These are phyloP conservation scores for Delia radicum DNA, from an alignment of 1,140 invertebrate species.

Conservation along the genomic window DNA sequence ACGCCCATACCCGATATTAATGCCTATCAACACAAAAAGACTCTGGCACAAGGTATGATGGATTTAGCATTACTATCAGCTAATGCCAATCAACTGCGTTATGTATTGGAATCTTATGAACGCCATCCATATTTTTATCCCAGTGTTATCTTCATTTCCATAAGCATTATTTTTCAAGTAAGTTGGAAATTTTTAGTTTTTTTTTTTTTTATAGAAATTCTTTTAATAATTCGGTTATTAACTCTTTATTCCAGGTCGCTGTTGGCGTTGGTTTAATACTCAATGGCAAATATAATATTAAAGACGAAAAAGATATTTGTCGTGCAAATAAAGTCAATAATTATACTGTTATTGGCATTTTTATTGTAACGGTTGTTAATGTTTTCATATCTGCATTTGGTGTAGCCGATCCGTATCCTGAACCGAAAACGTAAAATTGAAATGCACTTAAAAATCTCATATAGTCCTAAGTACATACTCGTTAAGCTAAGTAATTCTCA, in stretches of 20 bases:
- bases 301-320: conserved; percentile 68
- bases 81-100: conserved; percentile 85
- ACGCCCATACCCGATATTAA: conserved; percentile 71
- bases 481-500: background rate
- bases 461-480: background rate
- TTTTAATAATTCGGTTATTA: conserved; percentile 24
- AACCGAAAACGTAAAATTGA: background rate
- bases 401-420: conserved; percentile 58
- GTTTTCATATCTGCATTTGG: conserved; percentile 85
- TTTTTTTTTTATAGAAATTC: too few relatives aligned
- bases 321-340: conserved; percentile 80
- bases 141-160: conserved; percentile 72
- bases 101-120: conserved; percentile 71
- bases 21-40: conserved; percentile 90
- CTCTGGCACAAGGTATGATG: conserved; percentile 88
- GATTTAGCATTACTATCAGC: conserved; percentile 78
- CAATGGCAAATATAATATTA: conserved; percentile 79
- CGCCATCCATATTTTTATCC: conserved; percentile 75
- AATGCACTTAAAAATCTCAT: background rate
- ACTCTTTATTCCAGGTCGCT: conserved; percentile 62
- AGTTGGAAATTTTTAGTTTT: conserved; percentile 29
- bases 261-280: conserved; percentile 80
- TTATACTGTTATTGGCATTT: conserved; percentile 78
- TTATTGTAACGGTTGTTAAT: conserved; percentile 80
- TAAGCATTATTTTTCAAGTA: conserved; percentile 80